Evolutionary conservation across 2,113 vertebrate genomes (phyloP).

Genomic region (Atlantisia rogersi): DNA sequence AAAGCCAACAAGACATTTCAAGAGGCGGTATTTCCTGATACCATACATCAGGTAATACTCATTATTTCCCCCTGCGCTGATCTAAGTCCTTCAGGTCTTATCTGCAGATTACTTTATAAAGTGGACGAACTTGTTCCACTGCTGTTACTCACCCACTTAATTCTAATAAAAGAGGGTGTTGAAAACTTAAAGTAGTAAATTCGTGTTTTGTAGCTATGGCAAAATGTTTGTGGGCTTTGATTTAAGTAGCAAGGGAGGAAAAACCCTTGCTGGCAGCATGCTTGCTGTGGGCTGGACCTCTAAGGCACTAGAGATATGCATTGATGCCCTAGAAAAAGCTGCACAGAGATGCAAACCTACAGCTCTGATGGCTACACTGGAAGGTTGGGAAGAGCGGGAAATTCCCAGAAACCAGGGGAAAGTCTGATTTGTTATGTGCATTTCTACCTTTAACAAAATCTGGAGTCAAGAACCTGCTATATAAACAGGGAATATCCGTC

Average conservation of each 20-base stretch:
- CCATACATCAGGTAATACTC: neutral
- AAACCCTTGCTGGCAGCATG: neutral
- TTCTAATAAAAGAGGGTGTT: neutral
- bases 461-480: neutral
- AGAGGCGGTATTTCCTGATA: conserved; percentile 46
- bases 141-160: neutral
- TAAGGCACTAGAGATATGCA: accelerated
- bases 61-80: conserved; percentile 1
- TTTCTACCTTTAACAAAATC: neutral
- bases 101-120: neutral
- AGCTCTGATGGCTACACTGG: neutral
- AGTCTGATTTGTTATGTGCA: neutral
- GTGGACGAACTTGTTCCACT: neutral
- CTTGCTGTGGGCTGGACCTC: accelerated
- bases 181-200: neutral
- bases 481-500: neutral
- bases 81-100: neutral
- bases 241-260: neutral
- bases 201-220: neutral
- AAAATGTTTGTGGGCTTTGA: neutral
- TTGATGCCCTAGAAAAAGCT: neutral
- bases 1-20: conserved; percentile 6
- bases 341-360: neutral
- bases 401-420: neutral
- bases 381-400: neutral